Conservation (phyloP, 2,888 invertebrate species). For the Platycheirus rosarum region DNA sequence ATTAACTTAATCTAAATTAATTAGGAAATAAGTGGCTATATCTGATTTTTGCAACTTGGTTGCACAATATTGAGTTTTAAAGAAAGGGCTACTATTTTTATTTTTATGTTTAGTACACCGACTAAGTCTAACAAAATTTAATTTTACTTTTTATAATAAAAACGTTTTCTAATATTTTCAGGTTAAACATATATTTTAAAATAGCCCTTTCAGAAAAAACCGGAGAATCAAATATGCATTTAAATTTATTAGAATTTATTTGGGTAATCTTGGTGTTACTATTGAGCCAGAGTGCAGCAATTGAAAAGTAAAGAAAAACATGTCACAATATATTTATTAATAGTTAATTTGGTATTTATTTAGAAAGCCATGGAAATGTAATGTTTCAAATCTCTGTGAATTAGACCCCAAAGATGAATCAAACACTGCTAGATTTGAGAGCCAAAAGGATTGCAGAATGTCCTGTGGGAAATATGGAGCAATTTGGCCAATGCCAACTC, state of each 20-base stretch:
- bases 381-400: conserved; percentile 32
- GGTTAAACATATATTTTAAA: no score
- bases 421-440: conserved; percentile 78
- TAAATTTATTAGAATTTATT: not conserved
- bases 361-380: conserved; percentile 65
- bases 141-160: no score
- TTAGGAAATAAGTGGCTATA: no score
- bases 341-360: not conserved
- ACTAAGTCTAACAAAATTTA: no score
- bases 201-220: no score
- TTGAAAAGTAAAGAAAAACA: conserved; percentile 30
- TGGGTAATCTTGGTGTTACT: conserved; percentile 17
- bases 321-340: not conserved
- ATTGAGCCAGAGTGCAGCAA: conserved; percentile 11
- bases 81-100: no score
- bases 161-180: no score
- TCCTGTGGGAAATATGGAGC: conserved; percentile 87
- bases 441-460: conserved; percentile 86
- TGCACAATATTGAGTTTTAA: no score
- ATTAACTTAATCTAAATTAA: no score
- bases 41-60: no score
- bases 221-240: conserved; percentile 5
- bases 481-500: conserved; percentile 88
- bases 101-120: no score
- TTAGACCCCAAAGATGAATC: conserved; percentile 5